phyloP scores from a whole-genome alignment of 2,113 vertebrate species.

The Dissostichus mawsoni region DNA sequence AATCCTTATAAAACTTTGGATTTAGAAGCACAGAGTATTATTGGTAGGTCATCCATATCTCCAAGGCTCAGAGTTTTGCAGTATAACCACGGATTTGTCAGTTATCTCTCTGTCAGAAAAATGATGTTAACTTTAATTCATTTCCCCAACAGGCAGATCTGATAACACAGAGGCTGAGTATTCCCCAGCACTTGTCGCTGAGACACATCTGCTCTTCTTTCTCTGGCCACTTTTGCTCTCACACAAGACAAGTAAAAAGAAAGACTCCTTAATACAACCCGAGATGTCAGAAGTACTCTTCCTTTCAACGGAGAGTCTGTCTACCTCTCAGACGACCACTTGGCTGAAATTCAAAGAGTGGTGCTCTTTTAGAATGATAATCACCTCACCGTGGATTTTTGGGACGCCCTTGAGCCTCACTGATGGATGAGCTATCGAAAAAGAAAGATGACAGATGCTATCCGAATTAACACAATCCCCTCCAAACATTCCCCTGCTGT shows the following conservation, averaged over 20 bases:
- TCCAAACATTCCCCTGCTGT: constrained; percentile 7
- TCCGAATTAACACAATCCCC: constrained; percentile 43
- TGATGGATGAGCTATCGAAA: constrained; percentile 43
- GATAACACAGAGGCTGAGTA: constrained; percentile 56
- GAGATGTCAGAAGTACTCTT: constrained; percentile 56
- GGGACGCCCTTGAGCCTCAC: constrained; percentile 15
- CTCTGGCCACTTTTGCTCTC: constrained; percentile 52
- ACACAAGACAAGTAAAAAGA: constrained; percentile 38
- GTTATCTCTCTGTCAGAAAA: constrained; percentile 58
- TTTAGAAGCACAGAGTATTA: background rate
- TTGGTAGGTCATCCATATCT: constrained; percentile 34
- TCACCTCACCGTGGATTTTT: constrained; percentile 50
- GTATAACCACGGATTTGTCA: constrained; percentile 28
- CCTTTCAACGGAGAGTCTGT: constrained; percentile 28
- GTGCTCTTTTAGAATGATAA: constrained; percentile 57
- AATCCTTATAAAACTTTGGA: background rate
- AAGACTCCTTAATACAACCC: constrained; percentile 40
- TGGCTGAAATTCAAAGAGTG: constrained; percentile 63
- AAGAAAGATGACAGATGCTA: constrained; percentile 67
- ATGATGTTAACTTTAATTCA: constrained; percentile 39
- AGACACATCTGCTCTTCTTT: constrained; percentile 50
- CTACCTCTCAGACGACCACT: constrained; percentile 36
- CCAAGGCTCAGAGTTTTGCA: constrained; percentile 26
- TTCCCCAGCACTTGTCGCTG: constrained; percentile 36
- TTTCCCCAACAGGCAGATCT: constrained; percentile 44